A percentile compares a stretch with the other conserved stretches of the same genome.
phyloP scores from a whole-genome alignment of 2,113 vertebrate species.

The Propithecus coquereli region DNA sequence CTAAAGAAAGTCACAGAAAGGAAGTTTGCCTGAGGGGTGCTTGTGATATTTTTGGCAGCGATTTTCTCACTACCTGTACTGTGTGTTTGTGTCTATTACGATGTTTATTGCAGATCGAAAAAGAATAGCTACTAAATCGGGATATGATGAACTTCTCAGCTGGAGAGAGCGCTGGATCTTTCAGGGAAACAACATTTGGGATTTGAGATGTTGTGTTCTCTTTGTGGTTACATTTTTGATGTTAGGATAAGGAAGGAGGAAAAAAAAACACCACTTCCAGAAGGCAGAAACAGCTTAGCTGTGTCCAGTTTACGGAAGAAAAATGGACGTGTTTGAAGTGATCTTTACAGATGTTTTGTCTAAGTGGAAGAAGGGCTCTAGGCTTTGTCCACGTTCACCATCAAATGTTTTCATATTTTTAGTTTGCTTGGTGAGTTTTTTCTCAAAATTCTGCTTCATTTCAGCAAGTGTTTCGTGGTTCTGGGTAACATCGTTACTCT shows the following conservation, averaged over 20 bases:
- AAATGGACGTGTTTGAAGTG: neutral
- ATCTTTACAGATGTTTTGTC: neutral
- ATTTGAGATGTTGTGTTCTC: constrained; percentile 39
- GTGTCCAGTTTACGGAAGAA: neutral
- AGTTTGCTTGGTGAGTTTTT: neutral
- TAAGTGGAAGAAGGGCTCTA: neutral
- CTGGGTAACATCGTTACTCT: neutral
- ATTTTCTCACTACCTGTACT: constrained; percentile 45
- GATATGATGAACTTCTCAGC: constrained; percentile 66
- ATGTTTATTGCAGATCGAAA: constrained; percentile 55
- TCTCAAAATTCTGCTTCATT: neutral
- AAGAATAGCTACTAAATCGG: constrained; percentile 67
- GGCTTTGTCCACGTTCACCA: neutral
- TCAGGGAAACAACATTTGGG: constrained; percentile 10
- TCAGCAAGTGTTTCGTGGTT: neutral
- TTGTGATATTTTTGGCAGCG: constrained; percentile 53
- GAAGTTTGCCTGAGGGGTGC: constrained; percentile 25
- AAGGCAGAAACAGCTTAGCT: neutral
- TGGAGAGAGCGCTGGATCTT: constrained; percentile 23
- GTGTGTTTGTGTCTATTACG: constrained; percentile 30
- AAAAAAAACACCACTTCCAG: neutral
- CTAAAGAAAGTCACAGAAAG: constrained; percentile 64
- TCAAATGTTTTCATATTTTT: neutral
- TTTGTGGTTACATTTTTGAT: constrained; percentile 1
- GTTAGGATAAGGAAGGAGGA: constrained; percentile 33